Evolutionary conservation across 2,113 vertebrate species (phyloP).

Genomic region (Agapornis roseicollis): DNA sequence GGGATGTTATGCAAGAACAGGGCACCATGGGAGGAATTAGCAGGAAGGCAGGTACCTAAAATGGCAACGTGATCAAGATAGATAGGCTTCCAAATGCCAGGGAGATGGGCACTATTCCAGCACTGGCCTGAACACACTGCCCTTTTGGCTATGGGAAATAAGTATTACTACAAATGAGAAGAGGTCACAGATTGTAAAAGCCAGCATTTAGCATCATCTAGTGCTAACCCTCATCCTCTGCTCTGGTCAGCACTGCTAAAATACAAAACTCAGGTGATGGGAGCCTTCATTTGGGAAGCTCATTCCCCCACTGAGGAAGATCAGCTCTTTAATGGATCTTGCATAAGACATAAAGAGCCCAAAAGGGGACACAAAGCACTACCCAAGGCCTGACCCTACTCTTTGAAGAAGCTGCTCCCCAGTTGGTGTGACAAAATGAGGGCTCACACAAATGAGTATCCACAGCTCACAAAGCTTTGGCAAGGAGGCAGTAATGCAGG

Average conservation of each 20-base stretch:
- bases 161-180: rapidly evolving
- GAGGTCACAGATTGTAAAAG: background rate
- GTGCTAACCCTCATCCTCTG: background rate
- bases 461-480: background rate
- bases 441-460: rapidly evolving
- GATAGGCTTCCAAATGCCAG: background rate
- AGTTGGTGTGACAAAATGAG: background rate
- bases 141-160: background rate
- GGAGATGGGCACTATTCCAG: background rate
- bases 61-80: background rate
- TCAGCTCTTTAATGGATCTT: background rate
- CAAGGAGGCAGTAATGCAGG: background rate
- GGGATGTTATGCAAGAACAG: background rate
- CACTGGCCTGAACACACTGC: rapidly evolving
- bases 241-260: background rate
- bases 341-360: background rate
- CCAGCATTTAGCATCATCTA: conserved; percentile 16
- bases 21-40: background rate
- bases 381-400: background rate
- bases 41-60: background rate
- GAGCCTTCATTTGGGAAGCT: background rate
- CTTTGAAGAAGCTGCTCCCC: background rate
- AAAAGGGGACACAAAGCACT: background rate
- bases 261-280: rapidly evolving
- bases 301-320: rapidly evolving